These are phyloP conservation scores for Phlogophora meticulosa DNA, from an alignment of 2,888 invertebrate genomes.

Conservation along the genomic window DNA sequence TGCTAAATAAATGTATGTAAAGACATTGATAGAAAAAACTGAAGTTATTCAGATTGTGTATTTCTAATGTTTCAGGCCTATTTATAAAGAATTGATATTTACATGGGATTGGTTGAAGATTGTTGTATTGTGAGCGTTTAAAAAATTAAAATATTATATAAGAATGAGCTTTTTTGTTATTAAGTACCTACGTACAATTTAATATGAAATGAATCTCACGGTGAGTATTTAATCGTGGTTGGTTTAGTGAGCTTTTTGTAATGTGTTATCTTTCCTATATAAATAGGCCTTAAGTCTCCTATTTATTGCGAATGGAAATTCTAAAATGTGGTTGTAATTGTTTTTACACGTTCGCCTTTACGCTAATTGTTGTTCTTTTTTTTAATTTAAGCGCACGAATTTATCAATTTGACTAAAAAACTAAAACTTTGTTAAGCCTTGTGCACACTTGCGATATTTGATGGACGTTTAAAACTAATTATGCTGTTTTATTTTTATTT, in stretches of 20 bases:
- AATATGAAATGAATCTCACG: constrained; percentile 24
- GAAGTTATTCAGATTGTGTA: constrained; percentile 44
- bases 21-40: constrained; percentile 40
- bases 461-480: constrained; percentile 1
- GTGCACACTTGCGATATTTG: constrained; percentile 46
- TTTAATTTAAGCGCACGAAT: constrained; percentile 89
- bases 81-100: constrained; percentile 50
- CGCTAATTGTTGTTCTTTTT: constrained; percentile 70
- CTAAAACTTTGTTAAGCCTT: constrained; percentile 77
- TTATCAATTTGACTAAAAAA: constrained; percentile 82
- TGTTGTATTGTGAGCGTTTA: constrained; percentile 13
- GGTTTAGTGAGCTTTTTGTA: constrained; percentile 18
- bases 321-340: constrained; percentile 80
- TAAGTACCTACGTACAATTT: background rate
- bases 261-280: constrained; percentile 47
- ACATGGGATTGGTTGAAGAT: constrained; percentile 1
- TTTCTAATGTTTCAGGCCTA: constrained; percentile 52
- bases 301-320: constrained; percentile 64
- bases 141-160: constrained; percentile 11
- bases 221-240: background rate
- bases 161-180: constrained; percentile 30
- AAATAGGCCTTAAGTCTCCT: constrained; percentile 54
- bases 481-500: constrained; percentile 17
- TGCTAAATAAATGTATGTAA: constrained; percentile 56
- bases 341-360: constrained; percentile 78